A percentile compares a stretch with the other conserved stretches of the same genome.
These are phyloP conservation scores for Spodoptera littoralis DNA, from an alignment of 2,888 invertebrate species.

Conservation along the genomic window DNA sequence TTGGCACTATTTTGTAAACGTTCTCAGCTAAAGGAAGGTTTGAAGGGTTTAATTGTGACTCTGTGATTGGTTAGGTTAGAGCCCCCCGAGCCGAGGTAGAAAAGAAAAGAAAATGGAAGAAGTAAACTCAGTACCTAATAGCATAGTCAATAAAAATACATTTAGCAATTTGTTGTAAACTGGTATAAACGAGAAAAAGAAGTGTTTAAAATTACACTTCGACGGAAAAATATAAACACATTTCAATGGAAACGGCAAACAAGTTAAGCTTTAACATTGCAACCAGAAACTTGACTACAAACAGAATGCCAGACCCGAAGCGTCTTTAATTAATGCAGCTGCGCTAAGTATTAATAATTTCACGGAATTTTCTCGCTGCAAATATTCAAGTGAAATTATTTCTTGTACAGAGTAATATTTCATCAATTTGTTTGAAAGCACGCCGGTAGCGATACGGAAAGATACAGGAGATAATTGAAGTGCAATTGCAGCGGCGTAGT, in stretches of 20 bases:
- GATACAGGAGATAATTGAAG: constrained; percentile 57
- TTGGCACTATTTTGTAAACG: no score
- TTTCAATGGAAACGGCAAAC: no score
- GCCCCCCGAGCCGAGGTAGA: no score
- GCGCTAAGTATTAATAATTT: constrained; percentile 13
- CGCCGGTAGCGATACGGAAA: constrained; percentile 33
- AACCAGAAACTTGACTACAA: constrained; percentile 1
- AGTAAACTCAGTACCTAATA: no score
- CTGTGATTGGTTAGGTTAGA: no score
- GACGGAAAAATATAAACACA: not conserved
- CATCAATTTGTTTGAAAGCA: constrained; percentile 47
- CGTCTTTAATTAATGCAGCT: constrained; percentile 14
- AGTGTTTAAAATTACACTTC: not conserved
- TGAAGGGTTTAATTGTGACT: no score
- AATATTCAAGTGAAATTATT: constrained; percentile 39
- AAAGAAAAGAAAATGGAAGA: no score
- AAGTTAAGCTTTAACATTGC: not conserved
- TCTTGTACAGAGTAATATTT: constrained; percentile 44
- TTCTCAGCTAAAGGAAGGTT: no score
- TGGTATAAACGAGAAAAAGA: no score
- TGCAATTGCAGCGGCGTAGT: constrained; percentile 47
- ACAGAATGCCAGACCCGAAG: not conserved
- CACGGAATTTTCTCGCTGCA: constrained; percentile 3
- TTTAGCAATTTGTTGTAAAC: no score
- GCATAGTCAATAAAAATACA: no score